phyloP scores from a whole-genome alignment of 1,140 invertebrate genomes.

The Trichogramma pretiosum region DNA sequence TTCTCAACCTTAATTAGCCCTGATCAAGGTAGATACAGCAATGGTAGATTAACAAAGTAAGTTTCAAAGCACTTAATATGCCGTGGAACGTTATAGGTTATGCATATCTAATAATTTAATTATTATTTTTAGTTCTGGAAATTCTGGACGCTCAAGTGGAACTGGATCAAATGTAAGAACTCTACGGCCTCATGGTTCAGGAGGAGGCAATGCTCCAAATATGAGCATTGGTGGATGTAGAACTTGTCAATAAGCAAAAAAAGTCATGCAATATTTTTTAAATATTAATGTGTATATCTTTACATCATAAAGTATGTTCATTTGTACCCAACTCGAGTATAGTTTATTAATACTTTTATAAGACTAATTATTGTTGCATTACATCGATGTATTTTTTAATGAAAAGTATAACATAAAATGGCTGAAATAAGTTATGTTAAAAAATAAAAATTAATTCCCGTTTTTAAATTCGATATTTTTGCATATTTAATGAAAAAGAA shows the following conservation, averaged over 20 bases:
- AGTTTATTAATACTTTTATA: background rate
- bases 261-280: background rate
- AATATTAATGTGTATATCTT: background rate
- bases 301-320: too few relatives aligned
- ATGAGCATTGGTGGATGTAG: slow-evolving; percentile 30
- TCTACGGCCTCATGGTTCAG: slow-evolving; percentile 7
- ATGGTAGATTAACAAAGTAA: slow-evolving; percentile 20
- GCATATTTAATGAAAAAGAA: too few relatives aligned
- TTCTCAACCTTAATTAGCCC: slow-evolving; percentile 29
- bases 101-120: background rate
- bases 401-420: too few relatives aligned
- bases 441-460: too few relatives aligned
- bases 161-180: slow-evolving; percentile 17
- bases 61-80: background rate
- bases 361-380: too few relatives aligned
- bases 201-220: slow-evolving; percentile 23
- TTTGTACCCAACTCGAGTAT: background rate
- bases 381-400: too few relatives aligned
- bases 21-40: slow-evolving; percentile 16
- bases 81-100: background rate
- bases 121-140: background rate
- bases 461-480: too few relatives aligned
- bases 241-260: slow-evolving; percentile 24
- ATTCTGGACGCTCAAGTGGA: slow-evolving; percentile 20
- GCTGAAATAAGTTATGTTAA: too few relatives aligned